Evolutionary conservation across 2,113 vertebrate genomes (phyloP).

Genomic region (Passer montanus): DNA sequence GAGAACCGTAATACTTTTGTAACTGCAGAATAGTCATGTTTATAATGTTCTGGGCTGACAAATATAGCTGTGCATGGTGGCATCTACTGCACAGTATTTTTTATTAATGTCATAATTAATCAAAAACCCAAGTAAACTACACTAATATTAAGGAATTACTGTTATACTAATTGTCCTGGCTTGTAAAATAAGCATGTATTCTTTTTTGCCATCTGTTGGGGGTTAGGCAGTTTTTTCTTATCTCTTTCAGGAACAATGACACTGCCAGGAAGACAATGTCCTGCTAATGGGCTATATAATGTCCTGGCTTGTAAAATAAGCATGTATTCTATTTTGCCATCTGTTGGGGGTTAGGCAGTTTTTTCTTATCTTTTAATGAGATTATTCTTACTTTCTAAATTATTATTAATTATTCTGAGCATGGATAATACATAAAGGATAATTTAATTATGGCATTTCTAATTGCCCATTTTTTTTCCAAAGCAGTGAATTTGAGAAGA

Average conservation of each 20-base stretch:
- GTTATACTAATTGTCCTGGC: neutral
- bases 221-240: no score
- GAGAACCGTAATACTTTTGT: neutral
- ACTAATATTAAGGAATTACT: neutral
- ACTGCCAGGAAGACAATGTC: no score
- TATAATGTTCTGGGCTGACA: neutral
- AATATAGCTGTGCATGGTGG: neutral
- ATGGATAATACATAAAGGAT: neutral
- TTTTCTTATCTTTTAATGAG: no score
- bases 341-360: no score
- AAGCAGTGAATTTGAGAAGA: neutral
- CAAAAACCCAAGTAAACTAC: neutral
- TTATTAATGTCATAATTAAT: neutral
- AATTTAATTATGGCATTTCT: neutral
- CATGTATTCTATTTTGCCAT: no score
- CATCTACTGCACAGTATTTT: neutral
- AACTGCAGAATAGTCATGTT: neutral
- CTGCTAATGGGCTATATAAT: no score
- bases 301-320: no score
- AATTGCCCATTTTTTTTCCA: neutral
- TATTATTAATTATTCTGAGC: neutral
- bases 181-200: no score
- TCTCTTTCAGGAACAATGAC: no score
- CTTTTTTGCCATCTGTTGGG: no score
- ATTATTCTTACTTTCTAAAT: neutral